phyloP scores from a whole-genome alignment of 2,888 invertebrate genomes.

The Masnerella sp. region DNA sequence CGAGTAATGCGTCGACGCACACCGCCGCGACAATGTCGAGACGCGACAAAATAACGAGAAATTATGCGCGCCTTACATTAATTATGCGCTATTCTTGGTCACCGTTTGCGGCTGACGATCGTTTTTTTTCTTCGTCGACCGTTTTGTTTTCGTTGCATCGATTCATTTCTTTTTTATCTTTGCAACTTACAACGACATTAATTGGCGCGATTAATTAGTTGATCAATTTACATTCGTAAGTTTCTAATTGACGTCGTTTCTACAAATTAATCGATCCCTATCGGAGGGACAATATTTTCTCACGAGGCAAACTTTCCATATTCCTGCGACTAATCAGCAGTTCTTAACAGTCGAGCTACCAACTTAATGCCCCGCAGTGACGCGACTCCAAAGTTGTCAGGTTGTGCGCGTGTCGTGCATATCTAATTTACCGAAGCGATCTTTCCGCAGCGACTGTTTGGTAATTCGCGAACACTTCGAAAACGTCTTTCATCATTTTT shows the following conservation, averaged over 20 bases:
- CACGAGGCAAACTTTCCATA: slow-evolving; percentile 24
- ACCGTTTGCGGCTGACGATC: slow-evolving; percentile 17
- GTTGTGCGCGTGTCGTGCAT: slow-evolving; percentile 40
- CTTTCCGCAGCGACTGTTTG: slow-evolving; percentile 33
- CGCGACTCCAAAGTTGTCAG: slow-evolving; percentile 34
- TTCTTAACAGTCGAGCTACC: slow-evolving; percentile 47
- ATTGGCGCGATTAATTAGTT: too few species aligned
- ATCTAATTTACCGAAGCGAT: slow-evolving; percentile 46
- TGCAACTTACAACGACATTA: too few species aligned
- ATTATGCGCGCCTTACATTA: slow-evolving; percentile 13
- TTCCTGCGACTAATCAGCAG: slow-evolving; percentile 48
- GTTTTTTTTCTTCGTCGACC: slow-evolving; percentile 4
- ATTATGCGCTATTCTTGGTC: slow-evolving; percentile 24
- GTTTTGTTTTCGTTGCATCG: neutral
- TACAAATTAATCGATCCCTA: neutral
- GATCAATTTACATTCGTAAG: too few species aligned
- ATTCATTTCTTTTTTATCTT: slow-evolving; percentile 2
- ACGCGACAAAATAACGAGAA: slow-evolving; percentile 24
- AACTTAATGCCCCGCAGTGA: slow-evolving; percentile 46
- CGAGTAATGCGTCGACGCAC: slow-evolving; percentile 4
- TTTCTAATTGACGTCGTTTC: too few species aligned
- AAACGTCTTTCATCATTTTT: too few species aligned
- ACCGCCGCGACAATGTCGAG: slow-evolving; percentile 3
- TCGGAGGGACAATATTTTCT: slow-evolving; percentile 5
- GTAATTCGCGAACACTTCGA: slow-evolving; percentile 28